Base-by-base conservation (phyloP, 1,140 invertebrate genomes). In the Aphis gossypii region DNA sequence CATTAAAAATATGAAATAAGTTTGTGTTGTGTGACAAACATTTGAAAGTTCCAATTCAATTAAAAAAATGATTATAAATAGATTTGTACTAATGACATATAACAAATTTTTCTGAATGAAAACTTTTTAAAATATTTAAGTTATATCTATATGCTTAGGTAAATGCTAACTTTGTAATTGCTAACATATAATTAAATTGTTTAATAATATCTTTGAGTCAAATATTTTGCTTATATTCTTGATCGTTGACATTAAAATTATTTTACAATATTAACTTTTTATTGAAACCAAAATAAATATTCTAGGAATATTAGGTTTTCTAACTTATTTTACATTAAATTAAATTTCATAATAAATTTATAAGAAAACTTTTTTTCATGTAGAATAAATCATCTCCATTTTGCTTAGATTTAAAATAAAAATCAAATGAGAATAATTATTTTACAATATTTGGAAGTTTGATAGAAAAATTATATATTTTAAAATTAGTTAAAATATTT, bases 151-250 rank as follows among this genome's bases (percentile, higher is more conserved):
- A 46, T 86, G 3, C 44, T 89, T 54, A 89, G n/a, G n/a, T 89
- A 14, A n/a, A 87, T 30, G 86, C 44, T 48, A 86, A 86, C 44
- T 86, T 86, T 86, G 84, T 86, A 86, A 48, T 87, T 87, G 86
- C 20, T 87, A 51, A 87, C 86, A 87, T 48, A 87, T 87, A 46
- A 87, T 87, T 30, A 46, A 87, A 48, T 35, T 48, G 86, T 48
- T 46, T 46, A 86, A 86, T 86, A 30, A 30, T 86, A 86, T 46
- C 46, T 46, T 86, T 30, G 38, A 86, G 41, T 86, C 5, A 86
- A 86, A 86, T 86, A 44, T 86, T 86, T 86, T 84, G 83, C 84
- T 86, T 86, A 86, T 44, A 46, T 44, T 86, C 83, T 86, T 44
- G 25, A 46, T 86, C 25, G 30, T 86, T 51, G 30, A 89, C 35